Evolutionary conservation across 1,140 invertebrate species (phyloP).

Genomic region (Cotesia vestalis): DNA sequence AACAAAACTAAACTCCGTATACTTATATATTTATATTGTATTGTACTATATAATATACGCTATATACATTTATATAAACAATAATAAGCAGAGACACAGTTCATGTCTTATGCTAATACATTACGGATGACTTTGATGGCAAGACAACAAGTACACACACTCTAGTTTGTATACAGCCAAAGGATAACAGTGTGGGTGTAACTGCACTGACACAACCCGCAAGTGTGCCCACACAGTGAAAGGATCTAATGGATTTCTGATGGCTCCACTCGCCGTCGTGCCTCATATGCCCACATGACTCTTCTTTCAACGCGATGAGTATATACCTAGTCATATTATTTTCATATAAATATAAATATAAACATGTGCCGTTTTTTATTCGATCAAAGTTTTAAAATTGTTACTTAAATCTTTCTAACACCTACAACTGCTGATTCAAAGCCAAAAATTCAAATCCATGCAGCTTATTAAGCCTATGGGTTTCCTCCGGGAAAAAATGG

Average conservation of each 20-base stretch:
- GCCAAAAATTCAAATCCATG: too few species aligned
- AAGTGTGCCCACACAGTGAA: constrained; percentile 45
- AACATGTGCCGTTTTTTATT: not conserved
- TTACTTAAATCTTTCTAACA: too few species aligned
- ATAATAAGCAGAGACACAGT: constrained; percentile 29
- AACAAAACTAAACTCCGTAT: too few species aligned
- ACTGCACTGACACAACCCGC: constrained; percentile 29
- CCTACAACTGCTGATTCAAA: too few species aligned
- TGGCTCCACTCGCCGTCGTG: constrained; percentile 35
- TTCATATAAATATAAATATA: constrained; percentile 11
- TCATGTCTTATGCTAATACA: constrained; percentile 45
- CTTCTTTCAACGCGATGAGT: constrained; percentile 18
- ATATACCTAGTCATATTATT: constrained; percentile 29
- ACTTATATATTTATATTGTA: not conserved
- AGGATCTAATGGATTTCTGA: constrained; percentile 54
- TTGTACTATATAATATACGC: not conserved
- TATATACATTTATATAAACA: not conserved
- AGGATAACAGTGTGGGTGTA: constrained; percentile 19
- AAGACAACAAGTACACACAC: constrained; percentile 22
- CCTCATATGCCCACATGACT: constrained; percentile 43
- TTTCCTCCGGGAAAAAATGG: too few species aligned
- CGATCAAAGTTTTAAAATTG: too few species aligned
- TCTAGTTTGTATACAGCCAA: constrained; percentile 31
- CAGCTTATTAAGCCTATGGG: too few species aligned
- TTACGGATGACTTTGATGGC: constrained; percentile 31